Percentiles rank a stretch among this genome's conserved stretches.
phyloP scores from a whole-genome alignment of 2,113 vertebrate species.

The Turnix velox region DNA sequence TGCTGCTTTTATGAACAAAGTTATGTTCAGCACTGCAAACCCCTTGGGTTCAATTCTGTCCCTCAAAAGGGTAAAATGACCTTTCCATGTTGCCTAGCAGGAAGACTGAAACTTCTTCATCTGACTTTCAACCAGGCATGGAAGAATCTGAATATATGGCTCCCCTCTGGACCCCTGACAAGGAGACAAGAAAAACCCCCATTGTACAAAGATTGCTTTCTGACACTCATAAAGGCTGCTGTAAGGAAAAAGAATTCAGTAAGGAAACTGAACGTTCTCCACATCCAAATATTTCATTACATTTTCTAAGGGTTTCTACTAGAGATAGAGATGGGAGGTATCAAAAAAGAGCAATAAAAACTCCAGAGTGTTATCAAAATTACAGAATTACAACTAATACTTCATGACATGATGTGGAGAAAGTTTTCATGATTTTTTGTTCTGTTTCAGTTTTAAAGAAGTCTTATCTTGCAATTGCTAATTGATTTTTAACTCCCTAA shows the following conservation, averaged over 20 bases:
- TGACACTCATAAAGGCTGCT: neutral
- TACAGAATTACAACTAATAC: neutral
- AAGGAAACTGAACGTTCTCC: neutral
- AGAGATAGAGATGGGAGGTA: neutral
- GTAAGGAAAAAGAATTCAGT: neutral
- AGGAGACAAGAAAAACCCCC: neutral
- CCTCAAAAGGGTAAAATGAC: neutral
- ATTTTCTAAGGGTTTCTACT: neutral
- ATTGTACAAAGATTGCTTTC: neutral
- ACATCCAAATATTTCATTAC: neutral
- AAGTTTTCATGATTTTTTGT: neutral
- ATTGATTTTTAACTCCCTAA: neutral
- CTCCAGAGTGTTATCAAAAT: neutral
- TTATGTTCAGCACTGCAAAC: neutral
- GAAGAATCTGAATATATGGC: neutral
- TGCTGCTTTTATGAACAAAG: neutral
- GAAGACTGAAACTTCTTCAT: neutral
- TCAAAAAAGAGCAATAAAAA: neutral
- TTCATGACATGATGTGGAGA: neutral
- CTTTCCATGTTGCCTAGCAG: neutral
- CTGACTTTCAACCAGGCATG: neutral
- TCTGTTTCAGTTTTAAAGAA: neutral
- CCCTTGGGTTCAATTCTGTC: neutral
- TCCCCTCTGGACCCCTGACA: neutral
- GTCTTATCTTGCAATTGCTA: neutral